Evolutionary conservation across 1,140 invertebrate species (phyloP).

Genomic region (Philotrypesis tridentata): DNA sequence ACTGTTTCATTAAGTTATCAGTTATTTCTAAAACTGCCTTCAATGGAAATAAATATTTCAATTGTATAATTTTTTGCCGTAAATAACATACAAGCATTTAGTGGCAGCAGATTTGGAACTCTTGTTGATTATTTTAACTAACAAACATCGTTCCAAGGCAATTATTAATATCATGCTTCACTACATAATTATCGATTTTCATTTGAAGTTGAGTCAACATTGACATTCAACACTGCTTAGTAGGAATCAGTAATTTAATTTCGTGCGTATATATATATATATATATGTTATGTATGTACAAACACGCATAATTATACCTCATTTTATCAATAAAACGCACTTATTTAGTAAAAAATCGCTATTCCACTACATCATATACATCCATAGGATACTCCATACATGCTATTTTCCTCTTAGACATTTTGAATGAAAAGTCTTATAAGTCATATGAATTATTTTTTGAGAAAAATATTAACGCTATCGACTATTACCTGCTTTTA

Average conservation of each 20-base stretch:
- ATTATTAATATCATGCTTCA: slow-evolving; percentile 22
- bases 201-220: slow-evolving; percentile 21
- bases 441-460: background rate
- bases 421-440: slow-evolving; percentile 34
- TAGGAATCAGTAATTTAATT: slow-evolving; percentile 46
- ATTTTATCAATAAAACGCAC: slow-evolving; percentile 17
- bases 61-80: slow-evolving; percentile 19
- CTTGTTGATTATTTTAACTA: background rate
- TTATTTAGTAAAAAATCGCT: slow-evolving; percentile 41
- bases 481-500: background rate
- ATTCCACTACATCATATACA: slow-evolving; percentile 20
- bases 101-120: slow-evolving; percentile 14
- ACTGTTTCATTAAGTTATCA: slow-evolving; percentile 40
- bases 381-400: slow-evolving; percentile 23
- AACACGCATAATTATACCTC: slow-evolving; percentile 25
- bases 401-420: slow-evolving; percentile 21
- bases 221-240: slow-evolving; percentile 27
- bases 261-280: slow-evolving; percentile 40
- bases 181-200: slow-evolving; percentile 31
- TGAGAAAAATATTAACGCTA: background rate
- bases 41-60: slow-evolving; percentile 39
- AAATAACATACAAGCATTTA: slow-evolving; percentile 24
- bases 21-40: slow-evolving; percentile 12
- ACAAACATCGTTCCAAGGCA: slow-evolving; percentile 5
- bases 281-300: slow-evolving; percentile 51